Percentiles rank a stretch among this genome's conserved stretches.
Conservation (phyloP, 2,888 invertebrate species). For the Linnaemya tessellans region DNA sequence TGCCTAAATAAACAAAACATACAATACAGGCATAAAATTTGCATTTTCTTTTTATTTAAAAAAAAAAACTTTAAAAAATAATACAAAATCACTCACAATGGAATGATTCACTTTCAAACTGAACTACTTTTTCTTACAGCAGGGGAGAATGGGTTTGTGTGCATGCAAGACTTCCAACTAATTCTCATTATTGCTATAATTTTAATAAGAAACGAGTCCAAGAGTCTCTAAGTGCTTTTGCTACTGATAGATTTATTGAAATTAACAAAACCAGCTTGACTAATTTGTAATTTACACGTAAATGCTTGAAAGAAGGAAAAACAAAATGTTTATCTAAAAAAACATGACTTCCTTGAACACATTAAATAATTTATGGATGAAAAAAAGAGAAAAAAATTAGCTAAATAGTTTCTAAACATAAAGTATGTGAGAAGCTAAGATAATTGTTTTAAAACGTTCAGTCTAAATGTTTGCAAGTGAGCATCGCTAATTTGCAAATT, state of each 20-base stretch:
- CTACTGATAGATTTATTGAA: constrained; percentile 9
- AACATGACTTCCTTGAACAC: constrained; percentile 71
- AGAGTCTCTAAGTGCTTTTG: constrained; percentile 1
- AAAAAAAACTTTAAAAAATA: constrained; percentile 19
- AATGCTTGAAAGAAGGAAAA: background rate
- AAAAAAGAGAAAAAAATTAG: background rate
- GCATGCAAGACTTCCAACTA: constrained; percentile 49
- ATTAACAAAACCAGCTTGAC: constrained; percentile 2
- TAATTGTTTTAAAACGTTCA: constrained; percentile 37
- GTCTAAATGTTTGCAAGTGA: constrained; percentile 63
- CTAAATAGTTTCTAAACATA: constrained; percentile 20
- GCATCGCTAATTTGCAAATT: constrained; percentile 72
- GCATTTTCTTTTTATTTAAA: constrained; percentile 52
- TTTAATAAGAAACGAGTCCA: constrained; percentile 52
- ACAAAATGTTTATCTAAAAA: background rate
- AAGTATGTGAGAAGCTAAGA: constrained; percentile 7
- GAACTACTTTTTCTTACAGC: constrained; percentile 54
- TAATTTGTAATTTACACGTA: background rate
- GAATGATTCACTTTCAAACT: constrained; percentile 45
- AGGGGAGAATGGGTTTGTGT: background rate
- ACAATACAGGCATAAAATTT: constrained; percentile 48
- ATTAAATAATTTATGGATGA: constrained; percentile 57
- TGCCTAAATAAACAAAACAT: constrained; percentile 37
- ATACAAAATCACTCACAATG: constrained; percentile 10
- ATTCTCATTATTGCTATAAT: constrained; percentile 65